Base-by-base conservation (phyloP, 2,888 invertebrate genomes). In the Eledona agricola region DNA sequence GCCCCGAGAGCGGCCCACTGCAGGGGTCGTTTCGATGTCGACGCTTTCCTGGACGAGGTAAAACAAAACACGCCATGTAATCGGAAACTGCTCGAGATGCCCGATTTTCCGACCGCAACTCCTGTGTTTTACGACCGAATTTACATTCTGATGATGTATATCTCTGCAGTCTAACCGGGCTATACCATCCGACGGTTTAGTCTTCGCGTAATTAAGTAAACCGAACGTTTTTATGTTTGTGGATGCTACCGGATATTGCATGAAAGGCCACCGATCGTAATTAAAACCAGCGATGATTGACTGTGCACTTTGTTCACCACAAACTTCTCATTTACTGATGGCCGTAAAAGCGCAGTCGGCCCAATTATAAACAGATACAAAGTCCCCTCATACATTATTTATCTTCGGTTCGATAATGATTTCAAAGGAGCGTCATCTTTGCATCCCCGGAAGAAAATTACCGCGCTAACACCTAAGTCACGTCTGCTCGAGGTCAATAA, bases 61-160 rank as follows among this genome's bases (percentile, higher is more conserved):
- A 28, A 42, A 42, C 29, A 28, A 42, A 29, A 42, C n/a, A 42
- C 42, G 12, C 7, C 25, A 35, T 29, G 15, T 37, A 37, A 37
- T 23, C 37, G 37, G 37, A 29, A 29, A 7, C 42, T 6, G 29
- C 11, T 23, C 7, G 26, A n/a, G 15, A 26, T 29, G 43, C 15
- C 12, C 32, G 35, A 46, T 26, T 34, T 34, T 32, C 32, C 34
- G 7, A 40, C 16, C 26, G 20, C 23, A 28, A 23, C 35, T 34
- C 16, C 13, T 17, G 35, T 3, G 28, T 35, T 46, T 46, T 35
- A 46, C 26, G 34, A 26, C 35, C 22, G 17, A 5, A 35, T 46
- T 46, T 46, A 35, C 35, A 46, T 46, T 17, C 35, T 35, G 46
- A 46, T 35, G 46, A 46, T 46, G 46, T 35, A 46, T 35, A 26